Evolutionary conservation across 2,888 invertebrate species (phyloP).

Genomic region (Spilosoma lubricipeda): DNA sequence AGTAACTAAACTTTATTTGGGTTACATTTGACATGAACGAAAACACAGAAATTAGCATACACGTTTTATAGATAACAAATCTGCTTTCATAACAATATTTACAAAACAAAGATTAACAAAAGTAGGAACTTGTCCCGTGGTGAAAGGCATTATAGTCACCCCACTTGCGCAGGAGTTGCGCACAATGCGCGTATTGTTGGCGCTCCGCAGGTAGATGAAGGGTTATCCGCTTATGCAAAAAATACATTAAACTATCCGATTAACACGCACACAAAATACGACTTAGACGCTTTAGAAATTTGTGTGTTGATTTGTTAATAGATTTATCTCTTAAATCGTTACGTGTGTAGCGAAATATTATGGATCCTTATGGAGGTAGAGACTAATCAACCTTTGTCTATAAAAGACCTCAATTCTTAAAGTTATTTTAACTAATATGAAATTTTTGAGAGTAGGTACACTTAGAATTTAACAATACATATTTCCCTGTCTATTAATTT

Average conservation of each 20-base stretch:
- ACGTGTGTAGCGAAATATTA: constrained; percentile 4
- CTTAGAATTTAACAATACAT: background rate
- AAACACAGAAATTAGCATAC: constrained; percentile 22
- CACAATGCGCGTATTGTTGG: constrained; percentile 69
- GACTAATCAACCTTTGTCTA: background rate
- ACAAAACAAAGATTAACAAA: constrained; percentile 53
- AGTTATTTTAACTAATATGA: background rate
- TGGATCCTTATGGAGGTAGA: background rate
- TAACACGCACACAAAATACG: constrained; percentile 78
- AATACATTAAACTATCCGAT: constrained; percentile 80
- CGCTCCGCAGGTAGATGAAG: constrained; percentile 79
- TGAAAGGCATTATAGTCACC: constrained; percentile 56
- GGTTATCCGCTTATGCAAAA: constrained; percentile 87
- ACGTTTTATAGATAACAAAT: constrained; percentile 43
- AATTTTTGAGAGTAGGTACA: background rate
- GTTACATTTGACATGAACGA: background rate
- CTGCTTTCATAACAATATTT: constrained; percentile 30
- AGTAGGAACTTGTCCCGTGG: constrained; percentile 53
- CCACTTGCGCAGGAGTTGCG: constrained; percentile 70
- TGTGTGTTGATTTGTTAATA: constrained; percentile 66
- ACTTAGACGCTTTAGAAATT: constrained; percentile 66
- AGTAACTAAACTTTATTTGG: background rate
- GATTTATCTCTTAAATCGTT: constrained; percentile 51
- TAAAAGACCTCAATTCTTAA: background rate
- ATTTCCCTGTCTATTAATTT: background rate